Evolutionary conservation across 1,140 invertebrate genomes (phyloP), one percentile per base, ranked within the genome.

Genomic region (Propsilocerus akamusi): DNA sequence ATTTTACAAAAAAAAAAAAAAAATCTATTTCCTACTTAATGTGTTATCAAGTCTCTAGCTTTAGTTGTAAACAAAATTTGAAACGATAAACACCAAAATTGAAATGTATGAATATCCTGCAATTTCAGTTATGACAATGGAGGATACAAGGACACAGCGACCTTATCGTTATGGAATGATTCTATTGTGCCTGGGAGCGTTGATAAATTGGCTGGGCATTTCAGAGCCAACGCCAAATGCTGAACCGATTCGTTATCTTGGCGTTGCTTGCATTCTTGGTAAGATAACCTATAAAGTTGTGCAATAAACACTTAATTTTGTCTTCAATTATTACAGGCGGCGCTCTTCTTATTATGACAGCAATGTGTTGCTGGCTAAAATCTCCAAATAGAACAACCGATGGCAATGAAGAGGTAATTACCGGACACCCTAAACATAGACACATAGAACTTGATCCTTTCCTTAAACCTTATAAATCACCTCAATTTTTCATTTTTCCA

Each of bases 341-440:
- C 23, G 78, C 80, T 2, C 68, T 82, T 49, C 74, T 82, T 53
- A 81, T 84, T 54, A 81, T 78, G 59, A 73, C 77, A 41, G 80
- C 80, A 22, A 81, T 84, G 76, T 83, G 79, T 58, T 80, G 80
- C 58, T 84, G 81, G 81, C 68, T 83, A 54, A 75, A 78, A 58
- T 70, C 74, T 50, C 76, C 76, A 12, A 72, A 73, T 30, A 58
- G 67, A 28, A 49, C 25, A 37, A 25, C 20, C 14, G 34, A 46
- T 11, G 46, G 32, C 30, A 37, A 23, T 20, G 20, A 49, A 28
- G 47, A 46, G 22, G 34, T 28, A 50, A 50, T 28, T 49, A 49
- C 8, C 24, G 10, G 24, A 28, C 30, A 20, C 12, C 46, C 17
- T 20, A n/a, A 12, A 34, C 17, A n/a, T n/a, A 17, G 17, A 23